Evolutionary conservation across 2,888 invertebrate genomes (phyloP).

Genomic region (Helleia helle): DNA sequence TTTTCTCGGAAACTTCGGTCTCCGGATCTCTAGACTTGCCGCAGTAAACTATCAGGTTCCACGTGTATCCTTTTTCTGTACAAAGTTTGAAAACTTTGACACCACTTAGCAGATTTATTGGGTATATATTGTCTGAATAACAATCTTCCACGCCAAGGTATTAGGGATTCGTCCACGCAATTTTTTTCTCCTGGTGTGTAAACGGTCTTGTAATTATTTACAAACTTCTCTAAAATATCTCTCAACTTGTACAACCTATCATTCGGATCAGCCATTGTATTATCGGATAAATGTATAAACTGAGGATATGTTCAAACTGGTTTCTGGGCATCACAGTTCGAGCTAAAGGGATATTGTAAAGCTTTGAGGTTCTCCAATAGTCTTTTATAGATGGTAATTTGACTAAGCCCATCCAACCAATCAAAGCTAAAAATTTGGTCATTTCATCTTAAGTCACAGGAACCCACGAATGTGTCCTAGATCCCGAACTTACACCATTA

Average conservation of each 20-base stretch:
- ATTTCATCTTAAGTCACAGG: background rate
- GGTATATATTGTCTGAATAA: conserved; percentile 17
- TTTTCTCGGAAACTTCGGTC: conserved; percentile 17
- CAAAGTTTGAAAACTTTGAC: conserved; percentile 30
- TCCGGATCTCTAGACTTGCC: conserved; percentile 17
- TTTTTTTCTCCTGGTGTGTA: background rate
- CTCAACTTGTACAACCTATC: conserved; percentile 16
- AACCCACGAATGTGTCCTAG: background rate
- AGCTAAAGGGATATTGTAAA: conserved; percentile 19
- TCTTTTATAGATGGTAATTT: conserved; percentile 19
- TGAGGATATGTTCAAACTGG: conserved; percentile 18
- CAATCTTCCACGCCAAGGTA: conserved; percentile 8
- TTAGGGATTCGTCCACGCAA: background rate
- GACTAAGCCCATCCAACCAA: conserved; percentile 25
- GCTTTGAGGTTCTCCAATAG: conserved; percentile 21
- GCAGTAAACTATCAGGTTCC: conserved; percentile 21
- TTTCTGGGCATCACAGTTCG: conserved; percentile 19
- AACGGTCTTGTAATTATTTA: conserved; percentile 17
- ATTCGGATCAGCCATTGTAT: background rate
- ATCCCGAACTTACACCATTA: too few relatives aligned
- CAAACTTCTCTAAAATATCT: conserved; percentile 18
- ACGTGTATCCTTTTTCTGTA: conserved; percentile 23
- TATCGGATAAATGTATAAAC: conserved; percentile 5
- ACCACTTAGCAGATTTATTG: conserved; percentile 17
- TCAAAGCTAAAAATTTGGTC: conserved; percentile 16